Evolutionary conservation across 2,113 vertebrate species (phyloP).

Genomic region (Sinocyclocheilus maitianheensis): DNA sequence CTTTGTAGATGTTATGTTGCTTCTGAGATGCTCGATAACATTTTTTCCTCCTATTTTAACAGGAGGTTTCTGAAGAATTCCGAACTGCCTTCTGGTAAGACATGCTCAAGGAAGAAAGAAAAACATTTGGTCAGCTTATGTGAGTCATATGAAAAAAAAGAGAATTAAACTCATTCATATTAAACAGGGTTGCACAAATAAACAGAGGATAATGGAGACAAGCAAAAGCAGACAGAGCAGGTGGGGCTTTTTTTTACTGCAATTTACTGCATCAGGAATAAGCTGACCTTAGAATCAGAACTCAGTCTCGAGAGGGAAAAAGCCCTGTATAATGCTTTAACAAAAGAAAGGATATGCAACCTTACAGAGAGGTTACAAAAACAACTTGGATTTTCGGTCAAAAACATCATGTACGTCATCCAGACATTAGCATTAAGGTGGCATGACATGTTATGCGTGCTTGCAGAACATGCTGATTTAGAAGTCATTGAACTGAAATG

Average conservation of each 20-base stretch:
- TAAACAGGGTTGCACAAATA: constrained; percentile 40
- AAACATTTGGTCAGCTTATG: neutral
- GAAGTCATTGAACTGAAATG: constrained; percentile 21
- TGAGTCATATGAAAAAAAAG: neutral
- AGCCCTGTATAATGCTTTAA: neutral
- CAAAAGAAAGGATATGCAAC: neutral
- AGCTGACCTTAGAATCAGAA: constrained; percentile 28
- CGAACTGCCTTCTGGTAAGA: constrained; percentile 12
- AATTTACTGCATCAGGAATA: constrained; percentile 30
- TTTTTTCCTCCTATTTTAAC: constrained; percentile 7
- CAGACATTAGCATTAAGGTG: neutral
- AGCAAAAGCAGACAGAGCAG: constrained; percentile 3
- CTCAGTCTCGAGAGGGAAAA: neutral
- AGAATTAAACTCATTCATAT: constrained; percentile 39
- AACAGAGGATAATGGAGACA: constrained; percentile 21
- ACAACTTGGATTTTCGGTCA: neutral
- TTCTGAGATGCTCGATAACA: constrained; percentile 28
- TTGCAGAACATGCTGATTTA: constrained; percentile 4
- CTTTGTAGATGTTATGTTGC: constrained; percentile 20
- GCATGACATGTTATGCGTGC: neutral
- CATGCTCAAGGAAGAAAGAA: neutral
- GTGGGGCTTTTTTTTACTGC: constrained; percentile 16
- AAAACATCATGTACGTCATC: neutral
- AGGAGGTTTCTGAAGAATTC: neutral
- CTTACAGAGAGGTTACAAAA: constrained; percentile 36